A percentile compares a stretch with the other conserved stretches of the same genome.
These are phyloP conservation scores for Actinernus sp. DNA, from an alignment of 92 coral and sea anemone species.

Conservation along the genomic window DNA sequence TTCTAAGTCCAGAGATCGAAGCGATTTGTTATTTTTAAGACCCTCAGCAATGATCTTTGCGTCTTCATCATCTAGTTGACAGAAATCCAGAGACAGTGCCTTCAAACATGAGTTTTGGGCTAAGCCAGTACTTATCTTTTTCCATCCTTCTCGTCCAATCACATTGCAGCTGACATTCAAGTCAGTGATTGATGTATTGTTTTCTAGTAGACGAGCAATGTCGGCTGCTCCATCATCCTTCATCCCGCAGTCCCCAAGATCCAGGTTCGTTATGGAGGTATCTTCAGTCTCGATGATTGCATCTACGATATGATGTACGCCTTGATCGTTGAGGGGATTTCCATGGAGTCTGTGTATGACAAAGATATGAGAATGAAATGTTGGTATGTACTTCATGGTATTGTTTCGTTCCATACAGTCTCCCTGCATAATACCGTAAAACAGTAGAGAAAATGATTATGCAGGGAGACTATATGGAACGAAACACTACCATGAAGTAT, in stretches of 20 bases:
- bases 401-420: no score
- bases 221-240: conserved; percentile 83
- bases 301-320: conserved; percentile 79
- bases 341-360: conserved; percentile 97
- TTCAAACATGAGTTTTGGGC: conserved; percentile 70
- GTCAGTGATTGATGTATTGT: conserved; percentile 70
- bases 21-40: conserved; percentile 65
- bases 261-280: conserved; percentile 81
- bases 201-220: conserved; percentile 79
- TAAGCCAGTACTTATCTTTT: conserved; percentile 67
- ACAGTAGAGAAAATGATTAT: no score
- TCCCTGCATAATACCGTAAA: no score
- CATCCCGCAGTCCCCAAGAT: conserved; percentile 92
- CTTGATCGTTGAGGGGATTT: conserved; percentile 88
- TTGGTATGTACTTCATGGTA: no score
- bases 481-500: no score
- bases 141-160: conserved; percentile 85
- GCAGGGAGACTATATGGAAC: no score
- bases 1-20: conserved; percentile 93
- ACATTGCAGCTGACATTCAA: conserved; percentile 85
- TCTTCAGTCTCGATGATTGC: conserved; percentile 71
- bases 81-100: conserved; percentile 86
- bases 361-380: no score
- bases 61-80: conserved; percentile 86
- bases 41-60: conserved; percentile 88